These are phyloP conservation scores for Zapus hudsonius DNA, from an alignment of 2,113 vertebrate species.

Conservation along the genomic window DNA sequence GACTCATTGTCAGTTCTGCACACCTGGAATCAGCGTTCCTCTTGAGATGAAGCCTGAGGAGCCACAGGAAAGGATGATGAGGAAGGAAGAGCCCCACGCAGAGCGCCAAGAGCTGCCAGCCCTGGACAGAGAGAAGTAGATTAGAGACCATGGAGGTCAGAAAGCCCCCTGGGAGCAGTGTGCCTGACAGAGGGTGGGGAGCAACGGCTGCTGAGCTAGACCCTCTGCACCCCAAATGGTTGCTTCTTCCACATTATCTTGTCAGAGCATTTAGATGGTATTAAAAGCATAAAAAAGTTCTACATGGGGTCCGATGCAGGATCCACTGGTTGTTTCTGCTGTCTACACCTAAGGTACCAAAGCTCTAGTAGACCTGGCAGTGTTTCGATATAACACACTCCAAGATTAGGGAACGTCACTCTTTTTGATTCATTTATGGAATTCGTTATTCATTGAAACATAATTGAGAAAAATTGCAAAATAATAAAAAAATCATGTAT, in stretches of 20 bases:
- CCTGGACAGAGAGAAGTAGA: conserved; percentile 85
- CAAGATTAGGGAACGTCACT: background rate
- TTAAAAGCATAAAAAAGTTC: background rate
- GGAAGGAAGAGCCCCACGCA: conserved; percentile 96
- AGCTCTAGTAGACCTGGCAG: background rate
- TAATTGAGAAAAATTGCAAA: background rate
- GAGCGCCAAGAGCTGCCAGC: conserved; percentile 97
- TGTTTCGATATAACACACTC: background rate
- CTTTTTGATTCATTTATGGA: background rate
- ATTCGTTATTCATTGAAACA: conserved; percentile 4
- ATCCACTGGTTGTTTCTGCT: background rate
- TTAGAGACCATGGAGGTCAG: background rate
- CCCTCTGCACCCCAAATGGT: background rate
- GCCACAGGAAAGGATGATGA: conserved; percentile 96
- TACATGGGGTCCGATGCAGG: background rate
- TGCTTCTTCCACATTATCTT: background rate
- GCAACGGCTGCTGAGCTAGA: background rate
- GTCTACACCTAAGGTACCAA: background rate
- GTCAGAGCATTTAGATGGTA: background rate
- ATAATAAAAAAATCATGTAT: background rate
- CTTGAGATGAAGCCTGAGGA: conserved; percentile 94
- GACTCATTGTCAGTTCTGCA: conserved; percentile 42
- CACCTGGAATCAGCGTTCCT: conserved; percentile 95
- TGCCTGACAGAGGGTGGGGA: background rate
- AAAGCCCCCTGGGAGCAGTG: background rate